A percentile compares a stretch with the other conserved stretches of the same genome.
These are phyloP conservation scores for Acleris holmiana DNA, from an alignment of 2,888 invertebrate genomes.

Conservation along the genomic window DNA sequence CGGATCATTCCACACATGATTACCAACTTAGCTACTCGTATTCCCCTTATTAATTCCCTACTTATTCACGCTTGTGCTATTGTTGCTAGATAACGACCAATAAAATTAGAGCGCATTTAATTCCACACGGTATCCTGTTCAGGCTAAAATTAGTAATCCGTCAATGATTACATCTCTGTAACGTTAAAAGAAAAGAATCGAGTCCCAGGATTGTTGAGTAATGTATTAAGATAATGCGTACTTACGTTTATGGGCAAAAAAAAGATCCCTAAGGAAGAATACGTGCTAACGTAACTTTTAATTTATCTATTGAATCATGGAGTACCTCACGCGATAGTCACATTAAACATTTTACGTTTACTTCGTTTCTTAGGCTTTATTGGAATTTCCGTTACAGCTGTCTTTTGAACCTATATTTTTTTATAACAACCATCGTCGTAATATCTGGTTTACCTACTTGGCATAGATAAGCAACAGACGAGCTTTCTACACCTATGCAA, in stretches of 20 bases:
- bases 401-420: not conserved
- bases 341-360: conserved; percentile 34
- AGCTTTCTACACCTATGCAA: too few relatives aligned
- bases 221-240: conserved; percentile 29
- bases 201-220: conserved; percentile 20
- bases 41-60: too few relatives aligned
- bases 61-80: too few relatives aligned
- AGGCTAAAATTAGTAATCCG: conserved; percentile 7
- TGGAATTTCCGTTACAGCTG: conserved; percentile 31
- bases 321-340: conserved; percentile 35
- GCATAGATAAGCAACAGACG: too few relatives aligned
- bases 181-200: conserved; percentile 4
- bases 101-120: too few relatives aligned
- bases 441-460: too few relatives aligned
- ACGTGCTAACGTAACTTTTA: conserved; percentile 35
- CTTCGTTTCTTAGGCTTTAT: conserved; percentile 28
- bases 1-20: too few relatives aligned
- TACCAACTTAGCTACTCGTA: too few relatives aligned
- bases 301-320: conserved; percentile 36
- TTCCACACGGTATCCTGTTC: conserved; percentile 1
- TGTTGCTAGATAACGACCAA: too few relatives aligned
- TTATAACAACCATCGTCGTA: too few relatives aligned
- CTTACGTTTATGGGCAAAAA: conserved; percentile 32
- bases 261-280: conserved; percentile 27
- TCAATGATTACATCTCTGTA: conserved; percentile 14